Evolutionary conservation across 2,113 vertebrate species (phyloP).

Genomic region (Struthidea cinerea): DNA sequence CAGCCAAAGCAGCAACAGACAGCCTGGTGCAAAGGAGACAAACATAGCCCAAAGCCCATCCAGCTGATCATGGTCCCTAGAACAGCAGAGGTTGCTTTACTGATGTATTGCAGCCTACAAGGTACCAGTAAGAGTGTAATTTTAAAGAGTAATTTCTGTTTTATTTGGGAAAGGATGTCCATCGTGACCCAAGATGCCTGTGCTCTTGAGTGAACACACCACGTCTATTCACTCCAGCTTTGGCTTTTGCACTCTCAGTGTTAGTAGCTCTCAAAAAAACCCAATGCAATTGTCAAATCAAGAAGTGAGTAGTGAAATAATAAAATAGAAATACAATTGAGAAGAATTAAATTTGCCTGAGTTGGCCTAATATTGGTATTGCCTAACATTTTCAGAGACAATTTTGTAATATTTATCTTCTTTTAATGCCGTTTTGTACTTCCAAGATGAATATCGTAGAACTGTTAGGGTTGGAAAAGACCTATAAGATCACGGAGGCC

Average conservation of each 20-base stretch:
- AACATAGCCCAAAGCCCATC: background rate
- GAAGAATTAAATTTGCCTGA: background rate
- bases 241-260: background rate
- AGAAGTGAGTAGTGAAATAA: background rate
- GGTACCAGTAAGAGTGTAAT: rapidly evolving
- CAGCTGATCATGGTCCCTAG: background rate
- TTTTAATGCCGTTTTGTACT: background rate
- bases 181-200: background rate
- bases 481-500: background rate
- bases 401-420: background rate
- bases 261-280: background rate
- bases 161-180: background rate
- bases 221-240: background rate
- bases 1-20: background rate
- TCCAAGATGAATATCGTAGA: background rate
- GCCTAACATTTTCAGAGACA: background rate
- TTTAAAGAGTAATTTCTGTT: background rate
- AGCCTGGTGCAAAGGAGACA: background rate
- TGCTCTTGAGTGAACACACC: background rate
- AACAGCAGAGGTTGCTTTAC: background rate
- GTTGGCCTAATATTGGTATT: background rate
- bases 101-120: background rate
- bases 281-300: background rate
- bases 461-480: background rate
- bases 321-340: background rate